Evolutionary conservation across 2,888 invertebrate genomes (phyloP), one percentile per base, ranked within the genome.

Genomic region (Miltochrista miniata): DNA sequence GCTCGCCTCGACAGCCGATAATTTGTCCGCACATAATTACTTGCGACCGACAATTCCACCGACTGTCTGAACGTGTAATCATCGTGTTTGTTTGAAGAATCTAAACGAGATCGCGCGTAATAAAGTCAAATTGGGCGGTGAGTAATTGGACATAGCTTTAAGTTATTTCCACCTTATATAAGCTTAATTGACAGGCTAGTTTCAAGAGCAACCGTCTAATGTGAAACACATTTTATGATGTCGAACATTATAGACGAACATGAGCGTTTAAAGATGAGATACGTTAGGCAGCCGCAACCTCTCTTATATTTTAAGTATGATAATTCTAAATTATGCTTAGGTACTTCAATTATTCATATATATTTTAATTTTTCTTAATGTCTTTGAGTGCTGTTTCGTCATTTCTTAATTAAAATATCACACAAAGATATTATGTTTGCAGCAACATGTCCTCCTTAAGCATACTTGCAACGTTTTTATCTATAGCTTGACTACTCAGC

Each of bases 71-170:
- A n/a, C 58, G 53, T 66, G 61, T 70, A 61, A 60, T 62, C 65
- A 58, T 57, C 57, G 59, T 66, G 68, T 74, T 71, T 74, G 68
- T 74, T 72, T 75, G 64, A 68, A 64, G 66, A 57, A 68, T 68
- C 59, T 68, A 72, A 72, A 72, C 65, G 68, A 70, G 65, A 68
- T 56, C 59, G 54, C 29, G 51, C 61, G 40, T 48, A 39, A 53
- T 48, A 45, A 33, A 45, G 18, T 40, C 31, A 41, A 55, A 69
- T 64, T 67, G 64, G 51, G 51, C 56, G 46, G 39, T 42, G 29
- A 53, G 33, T 61, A 55, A 59, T 58, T 56, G 59, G 55, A 47
- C 55, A 55, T 41, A 39, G 33, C 47, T 52, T 39, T 44, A 38
- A 29, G 37, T 43, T 15, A 31, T 49, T 49, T 44, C 44, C 34